Base-by-base conservation (phyloP, 2,888 invertebrate species). In the Chelonus formosanus region DNA sequence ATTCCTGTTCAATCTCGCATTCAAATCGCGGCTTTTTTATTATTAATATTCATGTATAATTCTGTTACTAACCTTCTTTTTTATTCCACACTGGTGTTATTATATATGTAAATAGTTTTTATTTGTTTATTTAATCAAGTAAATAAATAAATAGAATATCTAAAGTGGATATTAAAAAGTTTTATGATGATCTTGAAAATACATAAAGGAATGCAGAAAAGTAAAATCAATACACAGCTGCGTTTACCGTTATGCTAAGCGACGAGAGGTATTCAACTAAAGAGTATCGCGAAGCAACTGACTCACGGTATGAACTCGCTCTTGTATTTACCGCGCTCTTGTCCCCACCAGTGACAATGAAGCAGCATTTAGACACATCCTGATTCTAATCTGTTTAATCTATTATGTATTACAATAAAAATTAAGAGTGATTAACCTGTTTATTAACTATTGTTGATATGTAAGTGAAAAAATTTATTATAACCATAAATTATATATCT, bases 291-390 rank as follows among this genome's bases (percentile, higher is more conserved):
- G 64, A 65, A 70, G 70, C 71, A 72, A 77, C 76, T 77, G 75
- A 71, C 72, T 71, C 67, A 63, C 70, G 70, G 67, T 72, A 75
- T 72, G 68, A 65, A 67, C 69, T 70, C 67, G 69, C 74, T 71
- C 69, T 73, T 71, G 70, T 76, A 76, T 77, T 78, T 75, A 77
- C 75, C 73, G 73, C 75, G 72, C 71, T 69, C 63, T 72, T 67
- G 69, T 73, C 71, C 69, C 69, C 65, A 68, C 72, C 62, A 65
- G 8, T 5, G 44, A 47, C 8, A 31, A 54, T 50, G 62, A 59
- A 36, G 40, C 52, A 20, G 10, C 43, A 8, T 43, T 52, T 7
- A 7, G 20, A 34, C 32, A 61, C 48, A 52, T 52, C 52, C 52
- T 52, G 52, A 34, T 32, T 40, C 40, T 40, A 40, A 40, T 40